Conservation (phyloP, 2,797 vertebrate genomes). For the Masticophis lateralis region DNA sequence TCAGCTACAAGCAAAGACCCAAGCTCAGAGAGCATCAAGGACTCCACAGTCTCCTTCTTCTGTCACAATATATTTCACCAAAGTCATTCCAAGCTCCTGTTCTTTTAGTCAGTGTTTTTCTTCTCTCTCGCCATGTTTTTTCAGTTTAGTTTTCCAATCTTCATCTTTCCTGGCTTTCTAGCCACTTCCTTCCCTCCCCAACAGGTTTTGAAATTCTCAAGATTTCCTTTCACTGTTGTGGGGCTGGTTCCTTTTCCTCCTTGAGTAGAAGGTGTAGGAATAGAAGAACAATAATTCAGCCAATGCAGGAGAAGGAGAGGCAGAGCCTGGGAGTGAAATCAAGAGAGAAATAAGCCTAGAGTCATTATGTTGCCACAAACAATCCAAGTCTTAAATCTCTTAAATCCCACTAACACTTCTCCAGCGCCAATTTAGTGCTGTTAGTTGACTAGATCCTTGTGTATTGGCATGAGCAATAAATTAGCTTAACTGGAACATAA, state of each 20-base stretch:
- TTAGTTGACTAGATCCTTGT: not conserved
- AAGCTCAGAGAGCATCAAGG: not conserved
- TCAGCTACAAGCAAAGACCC: not conserved
- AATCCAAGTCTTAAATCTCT: not conserved
- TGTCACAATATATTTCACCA: not conserved
- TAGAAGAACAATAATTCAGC: not conserved
- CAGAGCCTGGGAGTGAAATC: not conserved
- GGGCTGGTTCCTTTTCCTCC: not conserved
- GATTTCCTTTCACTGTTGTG: not conserved
- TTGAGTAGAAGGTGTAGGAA: not conserved
- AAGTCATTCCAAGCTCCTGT: not conserved
- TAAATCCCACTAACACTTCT: not conserved
- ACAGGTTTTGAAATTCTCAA: not conserved
- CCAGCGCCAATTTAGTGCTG: not conserved
- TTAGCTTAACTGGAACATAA: not conserved
- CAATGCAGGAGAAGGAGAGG: not conserved
- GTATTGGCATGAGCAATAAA: not conserved
- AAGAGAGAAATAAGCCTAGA: not conserved
- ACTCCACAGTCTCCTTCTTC: not conserved
- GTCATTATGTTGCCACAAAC: not conserved
- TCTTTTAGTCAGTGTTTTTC: not conserved
- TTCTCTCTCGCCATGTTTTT: accelerated
- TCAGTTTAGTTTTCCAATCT: not conserved
- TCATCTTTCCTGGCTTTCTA: not conserved
- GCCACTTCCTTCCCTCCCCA: not conserved